Evolutionary conservation across 2,888 invertebrate genomes (phyloP).

Genomic region (Epirrhoe alternata): DNA sequence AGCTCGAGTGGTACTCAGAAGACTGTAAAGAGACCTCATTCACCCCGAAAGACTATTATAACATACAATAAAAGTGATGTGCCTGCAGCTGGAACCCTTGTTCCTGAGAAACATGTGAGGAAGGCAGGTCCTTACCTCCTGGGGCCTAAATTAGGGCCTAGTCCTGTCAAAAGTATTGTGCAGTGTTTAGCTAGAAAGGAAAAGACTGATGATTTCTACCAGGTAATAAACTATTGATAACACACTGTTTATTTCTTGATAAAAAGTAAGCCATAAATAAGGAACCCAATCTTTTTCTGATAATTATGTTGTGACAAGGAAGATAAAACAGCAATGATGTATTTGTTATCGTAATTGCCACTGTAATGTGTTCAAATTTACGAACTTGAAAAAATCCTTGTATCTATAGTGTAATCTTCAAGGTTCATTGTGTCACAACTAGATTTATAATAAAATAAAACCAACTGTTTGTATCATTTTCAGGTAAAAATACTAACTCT

Average conservation of each 20-base stretch:
- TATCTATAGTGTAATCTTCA: not conserved
- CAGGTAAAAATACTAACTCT: slow-evolving; percentile 88
- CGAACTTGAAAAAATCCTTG: not conserved
- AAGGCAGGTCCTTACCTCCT: slow-evolving; percentile 89
- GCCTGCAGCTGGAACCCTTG: slow-evolving; percentile 80
- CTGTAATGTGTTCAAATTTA: not conserved
- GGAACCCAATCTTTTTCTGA: not conserved
- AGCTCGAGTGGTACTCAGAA: slow-evolving; percentile 66
- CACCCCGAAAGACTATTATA: slow-evolving; percentile 61
- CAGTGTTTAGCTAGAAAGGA: slow-evolving; percentile 90
- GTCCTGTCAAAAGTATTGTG: slow-evolving; percentile 91
- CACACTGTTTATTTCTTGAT: not conserved
- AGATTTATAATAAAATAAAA: not conserved
- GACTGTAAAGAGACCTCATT: slow-evolving; percentile 63
- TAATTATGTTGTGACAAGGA: not conserved
- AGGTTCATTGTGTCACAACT: not conserved
- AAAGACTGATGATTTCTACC: slow-evolving; percentile 88
- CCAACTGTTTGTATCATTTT: slow-evolving; percentile 55
- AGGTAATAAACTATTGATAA: slow-evolving; percentile 60
- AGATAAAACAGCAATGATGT: too few relatives aligned
- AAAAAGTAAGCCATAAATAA: not conserved
- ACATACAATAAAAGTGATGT: slow-evolving; percentile 70
- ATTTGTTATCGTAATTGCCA: too few relatives aligned
- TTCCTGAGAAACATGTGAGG: slow-evolving; percentile 81
- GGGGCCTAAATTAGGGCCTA: slow-evolving; percentile 89